Evolutionary conservation across 2,888 invertebrate genomes (phyloP), one percentile per base, ranked within the genome.

Genomic region (Zaprionus lineosus): DNA sequence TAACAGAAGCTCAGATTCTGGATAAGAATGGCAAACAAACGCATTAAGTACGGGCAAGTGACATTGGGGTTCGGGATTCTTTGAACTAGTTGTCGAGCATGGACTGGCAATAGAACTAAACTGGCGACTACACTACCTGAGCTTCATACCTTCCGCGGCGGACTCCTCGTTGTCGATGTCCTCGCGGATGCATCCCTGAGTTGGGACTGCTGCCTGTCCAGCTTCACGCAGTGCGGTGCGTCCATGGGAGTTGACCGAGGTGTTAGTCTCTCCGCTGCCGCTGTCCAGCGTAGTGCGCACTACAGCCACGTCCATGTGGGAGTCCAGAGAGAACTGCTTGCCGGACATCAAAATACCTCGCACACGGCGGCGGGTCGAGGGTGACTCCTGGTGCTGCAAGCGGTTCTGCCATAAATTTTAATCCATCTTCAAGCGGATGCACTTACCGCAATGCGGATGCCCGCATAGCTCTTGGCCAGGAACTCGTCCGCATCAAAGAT

Each of bases 251-350:
- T 83, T 79, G 6, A 67, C 65, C 4, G 51, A 46, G 18, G 56
- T 68, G 3, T 57, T 70, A 9, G 52, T 56, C 3, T 57, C 62
- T 24, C 65, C 67, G 40, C 77, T 91, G 31, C 91, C 90, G 89
- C 93, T 91, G 89, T 93, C 93, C 76, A 93, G 89, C 2, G 93
- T 94, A 11, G 86, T 87, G 86, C 95, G 95, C 29, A 89, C 89
- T 12, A 97, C 74, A 3, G 69, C 96, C 86, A 97, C 92, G 88
- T 97, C 97, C 93, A 97, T 94, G 85, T 96, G 94, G 0, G 97
- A 97, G 90, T 97, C 97, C 74, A 97, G 91, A 0, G 97, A 97
- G 89, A 95, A 96, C 90, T 96, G 97, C 90, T 96, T 97, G 26
- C 97, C 96, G 1, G 95, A 94, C 94, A 96, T 95, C 79, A 97